Percentiles rank a stretch among this genome's conserved stretches.
These are phyloP conservation scores for Agrochola lota DNA, from an alignment of 2,888 invertebrate genomes.

Conservation along the genomic window DNA sequence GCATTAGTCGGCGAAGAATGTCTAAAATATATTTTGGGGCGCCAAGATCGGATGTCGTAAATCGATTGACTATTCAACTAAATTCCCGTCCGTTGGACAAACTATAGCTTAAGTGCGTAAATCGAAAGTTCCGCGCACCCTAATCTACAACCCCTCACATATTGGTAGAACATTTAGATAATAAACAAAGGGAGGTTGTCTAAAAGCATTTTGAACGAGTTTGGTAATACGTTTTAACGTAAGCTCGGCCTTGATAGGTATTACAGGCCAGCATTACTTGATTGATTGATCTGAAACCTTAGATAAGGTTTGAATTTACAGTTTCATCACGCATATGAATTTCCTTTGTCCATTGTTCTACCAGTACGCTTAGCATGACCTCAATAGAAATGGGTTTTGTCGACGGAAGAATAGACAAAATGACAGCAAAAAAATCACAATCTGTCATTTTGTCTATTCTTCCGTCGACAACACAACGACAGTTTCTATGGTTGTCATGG, in stretches of 20 bases:
- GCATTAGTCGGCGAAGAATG: conserved; percentile 47
- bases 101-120: conserved; percentile 64
- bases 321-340: conserved; percentile 8
- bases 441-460: no score
- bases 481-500: no score
- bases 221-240: conserved; percentile 51
- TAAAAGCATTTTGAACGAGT: conserved; percentile 65
- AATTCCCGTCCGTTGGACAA: conserved; percentile 57
- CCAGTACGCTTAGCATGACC: not conserved
- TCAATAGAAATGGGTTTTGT: no score
- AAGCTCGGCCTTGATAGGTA: conserved; percentile 18
- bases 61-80: conserved; percentile 65
- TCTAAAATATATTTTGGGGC: conserved; percentile 62
- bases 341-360: conserved; percentile 34
- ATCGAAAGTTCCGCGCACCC: conserved; percentile 65
- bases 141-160: conserved; percentile 65
- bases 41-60: conserved; percentile 67
- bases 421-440: no score
- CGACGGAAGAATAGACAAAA: no score
- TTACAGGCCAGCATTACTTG: conserved; percentile 23
- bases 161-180: conserved; percentile 65
- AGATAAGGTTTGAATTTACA: conserved; percentile 19
- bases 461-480: no score
- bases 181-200: conserved; percentile 64
- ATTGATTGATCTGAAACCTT: conserved; percentile 33